Evolutionary conservation across 2,113 vertebrate genomes (phyloP).

Genomic region (Phyllostomus hastatus): DNA sequence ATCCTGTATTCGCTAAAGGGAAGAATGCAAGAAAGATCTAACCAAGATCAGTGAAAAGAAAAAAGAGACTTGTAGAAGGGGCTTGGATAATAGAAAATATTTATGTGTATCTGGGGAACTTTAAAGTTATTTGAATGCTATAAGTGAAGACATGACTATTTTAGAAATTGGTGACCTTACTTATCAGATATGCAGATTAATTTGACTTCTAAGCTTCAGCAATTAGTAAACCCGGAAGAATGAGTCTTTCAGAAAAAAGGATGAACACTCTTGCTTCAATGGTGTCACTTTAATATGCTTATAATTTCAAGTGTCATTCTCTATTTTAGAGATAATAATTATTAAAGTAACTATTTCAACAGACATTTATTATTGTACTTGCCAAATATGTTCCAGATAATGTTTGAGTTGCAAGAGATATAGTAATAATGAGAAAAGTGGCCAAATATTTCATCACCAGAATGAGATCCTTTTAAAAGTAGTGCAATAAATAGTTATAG

Average conservation of each 20-base stretch:
- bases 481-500: background rate
- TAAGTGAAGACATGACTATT: background rate
- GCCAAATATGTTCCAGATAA: background rate
- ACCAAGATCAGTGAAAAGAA: background rate
- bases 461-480: background rate
- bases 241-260: background rate
- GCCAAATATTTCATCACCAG: background rate
- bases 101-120: background rate
- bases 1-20: background rate
- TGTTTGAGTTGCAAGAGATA: background rate
- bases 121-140: background rate
- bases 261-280: background rate
- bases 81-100: constrained; percentile 23
- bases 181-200: background rate
- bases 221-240: background rate
- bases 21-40: background rate
- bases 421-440: background rate
- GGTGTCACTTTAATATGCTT: background rate
- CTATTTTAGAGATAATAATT: background rate
- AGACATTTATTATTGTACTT: background rate
- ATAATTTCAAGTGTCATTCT: background rate
- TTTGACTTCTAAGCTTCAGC: background rate
- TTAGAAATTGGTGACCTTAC: background rate
- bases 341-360: background rate
- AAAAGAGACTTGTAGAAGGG: background rate